A percentile compares a stretch with the other conserved stretches of the same genome.
phyloP scores from a whole-genome alignment of 2,888 invertebrate genomes.

The Lasioglossum oenotherae region DNA sequence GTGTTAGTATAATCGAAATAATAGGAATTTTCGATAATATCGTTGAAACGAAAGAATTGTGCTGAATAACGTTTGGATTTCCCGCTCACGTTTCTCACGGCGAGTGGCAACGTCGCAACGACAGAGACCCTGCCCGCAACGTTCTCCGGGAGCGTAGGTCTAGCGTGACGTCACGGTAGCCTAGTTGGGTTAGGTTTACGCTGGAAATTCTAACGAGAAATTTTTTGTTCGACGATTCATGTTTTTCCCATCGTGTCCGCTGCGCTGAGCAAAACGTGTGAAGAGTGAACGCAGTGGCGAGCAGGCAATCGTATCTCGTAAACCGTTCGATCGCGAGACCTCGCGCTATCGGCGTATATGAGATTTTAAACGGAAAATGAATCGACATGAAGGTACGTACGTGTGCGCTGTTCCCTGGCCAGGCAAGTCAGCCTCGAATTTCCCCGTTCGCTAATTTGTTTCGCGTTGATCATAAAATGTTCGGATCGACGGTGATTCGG shows the following conservation, averaged over 20 bases:
- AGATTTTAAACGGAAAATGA: constrained; percentile 89
- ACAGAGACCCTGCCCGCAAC: constrained; percentile 59
- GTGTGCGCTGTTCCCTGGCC: constrained; percentile 62
- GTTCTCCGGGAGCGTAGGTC: constrained; percentile 74
- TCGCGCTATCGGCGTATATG: constrained; percentile 83
- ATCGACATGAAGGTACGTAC: constrained; percentile 97
- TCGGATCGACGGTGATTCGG: constrained; percentile 13
- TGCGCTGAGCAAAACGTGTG: constrained; percentile 85
- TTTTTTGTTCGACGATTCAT: constrained; percentile 88
- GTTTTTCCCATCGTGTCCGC: constrained; percentile 86
- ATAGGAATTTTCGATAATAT: background rate
- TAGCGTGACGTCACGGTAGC: constrained; percentile 85
- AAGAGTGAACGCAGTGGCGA: constrained; percentile 79
- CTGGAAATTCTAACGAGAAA: constrained; percentile 88
- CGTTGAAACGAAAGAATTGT: background rate
- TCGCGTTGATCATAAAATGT: constrained; percentile 25
- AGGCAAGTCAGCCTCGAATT: constrained; percentile 65
- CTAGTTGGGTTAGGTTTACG: constrained; percentile 90
- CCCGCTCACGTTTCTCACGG: constrained; percentile 24
- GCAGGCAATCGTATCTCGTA: constrained; percentile 68
- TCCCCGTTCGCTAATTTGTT: constrained; percentile 33
- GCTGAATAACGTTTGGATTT: constrained; percentile 44
- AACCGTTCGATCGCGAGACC: constrained; percentile 78
- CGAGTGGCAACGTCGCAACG: constrained; percentile 55
- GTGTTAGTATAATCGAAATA: background rate